Evolutionary conservation across 1,140 invertebrate genomes (phyloP), one percentile per base, ranked within the genome.

Genomic region (Diachasma alloeum): DNA sequence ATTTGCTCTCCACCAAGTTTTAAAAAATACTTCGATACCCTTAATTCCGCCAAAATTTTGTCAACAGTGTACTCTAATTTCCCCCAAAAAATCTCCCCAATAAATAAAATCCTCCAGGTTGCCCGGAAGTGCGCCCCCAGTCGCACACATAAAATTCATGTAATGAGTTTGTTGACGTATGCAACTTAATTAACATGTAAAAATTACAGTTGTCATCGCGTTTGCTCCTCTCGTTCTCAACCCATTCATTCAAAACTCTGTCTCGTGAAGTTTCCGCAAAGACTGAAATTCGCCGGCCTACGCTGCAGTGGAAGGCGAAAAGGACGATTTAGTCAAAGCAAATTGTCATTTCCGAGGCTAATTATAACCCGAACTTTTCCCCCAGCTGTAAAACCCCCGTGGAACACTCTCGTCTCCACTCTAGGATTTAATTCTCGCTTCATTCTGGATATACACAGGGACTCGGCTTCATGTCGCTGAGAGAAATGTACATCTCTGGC

Each of bases 331-430:
- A 71, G 46, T 78, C 76, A 77, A 80, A 77, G 76, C 70, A 77
- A 80, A 80, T 80, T 80, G 76, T 80, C 79, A 80, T 78, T 77
- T 77, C 74, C 48, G 56, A 31, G 53, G 70, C 19, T 78, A 80
- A 79, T 79, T 79, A 74, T 73, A 39, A 77, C 17, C 48, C 37
- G 59, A 80, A 78, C 70, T 75, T 79, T 75, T 39, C 31, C 6
- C 6, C 31, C 13, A 17, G 17, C 59, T 31, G 59, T 63, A 26
- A 66, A 31, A 37, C 59, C 22, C 22, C 59, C 26, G 1, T 15
- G 66, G 39, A 37, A 68, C 36, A 68, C 36, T 68, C 66, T 9
- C 17, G 4, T 11, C 17, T 1, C 22, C 24, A 31, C 59, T 26
- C 59, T 13, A 26, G 59, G 22, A 17, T 63, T 63, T 63, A 63